These are phyloP conservation scores for Alloscopus bannaensis DNA, from an alignment of 2,888 invertebrate species.

Conservation along the genomic window DNA sequence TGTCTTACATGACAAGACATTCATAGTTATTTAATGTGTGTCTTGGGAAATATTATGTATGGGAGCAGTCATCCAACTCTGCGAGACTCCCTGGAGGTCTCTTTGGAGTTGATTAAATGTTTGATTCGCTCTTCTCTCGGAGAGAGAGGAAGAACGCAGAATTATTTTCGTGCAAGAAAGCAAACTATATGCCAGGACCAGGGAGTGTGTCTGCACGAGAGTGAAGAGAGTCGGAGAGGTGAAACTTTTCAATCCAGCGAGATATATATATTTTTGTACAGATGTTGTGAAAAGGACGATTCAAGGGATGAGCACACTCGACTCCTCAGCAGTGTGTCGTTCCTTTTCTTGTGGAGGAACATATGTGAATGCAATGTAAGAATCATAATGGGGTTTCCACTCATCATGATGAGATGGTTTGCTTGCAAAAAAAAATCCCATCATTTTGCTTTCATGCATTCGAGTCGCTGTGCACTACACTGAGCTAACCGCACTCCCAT, in stretches of 20 bases:
- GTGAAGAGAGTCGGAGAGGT: too few relatives aligned
- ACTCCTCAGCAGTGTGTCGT: too few relatives aligned
- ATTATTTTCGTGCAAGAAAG: constrained; percentile 29
- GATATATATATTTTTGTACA: constrained; percentile 34
- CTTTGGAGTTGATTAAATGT: constrained; percentile 60
- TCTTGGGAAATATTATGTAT: constrained; percentile 60
- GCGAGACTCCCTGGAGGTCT: constrained; percentile 60
- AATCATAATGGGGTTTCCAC: constrained; percentile 17
- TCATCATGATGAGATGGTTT: too few relatives aligned
- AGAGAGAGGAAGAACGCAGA: constrained; percentile 15
- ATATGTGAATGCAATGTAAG: constrained; percentile 5
- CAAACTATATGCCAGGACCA: too few relatives aligned
- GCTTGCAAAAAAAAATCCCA: too few relatives aligned
- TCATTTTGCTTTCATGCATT: too few relatives aligned
- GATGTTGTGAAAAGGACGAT: constrained; percentile 33
- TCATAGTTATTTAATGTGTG: constrained; percentile 53
- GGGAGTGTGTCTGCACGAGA: too few relatives aligned
- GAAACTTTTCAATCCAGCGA: constrained; percentile 29
- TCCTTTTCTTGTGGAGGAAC: too few relatives aligned
- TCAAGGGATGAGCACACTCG: background rate
- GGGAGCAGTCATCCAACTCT: constrained; percentile 58
- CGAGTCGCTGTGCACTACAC: too few relatives aligned
- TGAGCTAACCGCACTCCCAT: too few relatives aligned
- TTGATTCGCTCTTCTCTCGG: constrained; percentile 45
- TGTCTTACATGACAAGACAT: constrained; percentile 28